Base-by-base conservation (phyloP, 2,797 vertebrate genomes). In the Poecilia wingei region DNA sequence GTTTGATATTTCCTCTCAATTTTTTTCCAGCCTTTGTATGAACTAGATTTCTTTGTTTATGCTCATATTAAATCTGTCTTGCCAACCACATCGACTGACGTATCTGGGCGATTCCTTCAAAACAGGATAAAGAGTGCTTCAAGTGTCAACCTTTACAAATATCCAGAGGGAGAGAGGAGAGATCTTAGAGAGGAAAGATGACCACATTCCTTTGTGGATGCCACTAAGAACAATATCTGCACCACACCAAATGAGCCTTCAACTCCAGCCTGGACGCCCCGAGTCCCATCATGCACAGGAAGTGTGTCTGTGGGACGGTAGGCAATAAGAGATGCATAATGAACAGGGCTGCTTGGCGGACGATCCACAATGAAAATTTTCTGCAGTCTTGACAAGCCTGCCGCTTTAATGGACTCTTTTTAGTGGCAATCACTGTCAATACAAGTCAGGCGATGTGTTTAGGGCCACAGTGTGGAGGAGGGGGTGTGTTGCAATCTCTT, bases 381-480 rank as follows among this genome's bases (percentile, higher is more conserved):
- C 76, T 82, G 83, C 87, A 84, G 87, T 91, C 95, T 95, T 96
- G 95, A 97, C 97, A 96, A 94, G 95, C 92, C 88, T 89, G 93
- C 93, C 91, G 94, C 95, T 94, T 96, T 98, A 97, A 99, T 96
- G 93, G 96, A 95, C 96, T 97, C 95, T 96, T 98, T 96, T 96
- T 94, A 92, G 94, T 94, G 94, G 96, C 97, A 97, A 98, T 98
- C 96, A 98, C 96, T 97, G 96, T 97, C 97, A 97, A 97, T 96
- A 96, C 94, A 96, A 96, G 95, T 94, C 94, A 94, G 93, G 83
- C 87, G 90, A 91, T 93, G 95, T 95, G 92, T 95, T 95, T 90
- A 94, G 87, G 84, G 82, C n/a, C 84, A 39, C 84, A 73, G 78
- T 53, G 78, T 53, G 59, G 77, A 85, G 77, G 76, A 90, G 33